Base-by-base conservation (phyloP, 2,888 invertebrate genomes). In the Pteria penguin region DNA sequence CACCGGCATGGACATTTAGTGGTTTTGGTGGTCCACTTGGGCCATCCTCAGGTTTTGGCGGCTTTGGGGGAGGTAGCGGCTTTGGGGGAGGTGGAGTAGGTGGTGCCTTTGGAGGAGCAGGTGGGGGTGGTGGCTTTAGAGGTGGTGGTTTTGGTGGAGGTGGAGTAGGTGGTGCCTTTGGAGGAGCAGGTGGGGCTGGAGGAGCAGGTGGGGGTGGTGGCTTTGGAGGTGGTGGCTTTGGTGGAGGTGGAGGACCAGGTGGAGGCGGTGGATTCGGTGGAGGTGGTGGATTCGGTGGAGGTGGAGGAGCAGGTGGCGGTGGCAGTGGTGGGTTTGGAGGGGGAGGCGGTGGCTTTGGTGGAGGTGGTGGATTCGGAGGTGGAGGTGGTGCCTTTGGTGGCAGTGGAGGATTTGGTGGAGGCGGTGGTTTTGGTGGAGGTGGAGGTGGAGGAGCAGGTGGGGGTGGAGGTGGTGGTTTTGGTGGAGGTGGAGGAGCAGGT, bases 101-200 rank as follows among this genome's bases (percentile, higher is more conserved):
- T 36, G 69, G 68, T 0, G 60, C 52, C 29, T n/a, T 29, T 32
- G 68, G 65, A 24, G 74, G 75, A 18, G 45, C 58, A 29, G 70
- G 67, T 32, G 72, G 65, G 22, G 55, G 36, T 24, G 76, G 67
- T 22, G 36, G 29, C 22, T 5, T 61, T 24, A 72, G 57, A 36
- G 78, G 78, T 11, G 77, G 69, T 2, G 33, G 33, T 54, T 63
- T 72, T 22, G 70, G 76, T 57, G 63, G 73, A 11, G 73, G 67
- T 33, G 66, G 73, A 31, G 72, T 68, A n/a, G 72, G 63, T 4
- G 72, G 71, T 5, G 65, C 67, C 33, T 69, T 67, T 4, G 69
- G 75, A 54, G 74, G 78, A 62, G 67, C 68, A 31, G 77, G 76
- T 54, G 77, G 79, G 29, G 78, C 74, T 24, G 76, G 75, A 72